Conservation (phyloP, 2,888 invertebrate species). For the Sesamia inferens region DNA sequence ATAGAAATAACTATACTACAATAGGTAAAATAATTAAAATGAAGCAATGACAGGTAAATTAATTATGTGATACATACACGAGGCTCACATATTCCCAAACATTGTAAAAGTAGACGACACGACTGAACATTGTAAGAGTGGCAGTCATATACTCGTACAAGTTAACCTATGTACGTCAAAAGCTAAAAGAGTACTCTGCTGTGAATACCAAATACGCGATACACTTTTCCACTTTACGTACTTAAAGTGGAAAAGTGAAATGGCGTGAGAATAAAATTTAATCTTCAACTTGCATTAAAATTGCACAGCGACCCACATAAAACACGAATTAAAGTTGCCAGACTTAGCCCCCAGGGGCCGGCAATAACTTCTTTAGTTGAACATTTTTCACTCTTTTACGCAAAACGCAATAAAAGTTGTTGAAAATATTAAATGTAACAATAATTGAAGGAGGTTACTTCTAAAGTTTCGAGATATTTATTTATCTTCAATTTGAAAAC, state of each 20-base stretch:
- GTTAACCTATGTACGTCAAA: background rate
- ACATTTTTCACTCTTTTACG: constrained; percentile 61
- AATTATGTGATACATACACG: background rate
- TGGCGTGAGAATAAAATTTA: constrained; percentile 58
- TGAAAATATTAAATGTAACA: constrained; percentile 56
- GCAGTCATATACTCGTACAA: constrained; percentile 12
- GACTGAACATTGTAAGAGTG: background rate
- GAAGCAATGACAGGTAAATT: background rate
- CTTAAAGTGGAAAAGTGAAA: constrained; percentile 40
- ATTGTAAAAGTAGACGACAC: background rate
- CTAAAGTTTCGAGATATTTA: background rate
- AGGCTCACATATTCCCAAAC: background rate
- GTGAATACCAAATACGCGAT: constrained; percentile 40
- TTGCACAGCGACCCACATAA: constrained; percentile 64
- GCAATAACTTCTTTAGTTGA: constrained; percentile 59
- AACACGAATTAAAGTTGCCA: constrained; percentile 61
- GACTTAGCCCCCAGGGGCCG: constrained; percentile 43
- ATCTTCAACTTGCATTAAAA: constrained; percentile 65
- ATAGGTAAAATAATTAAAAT: background rate
- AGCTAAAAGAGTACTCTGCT: background rate
- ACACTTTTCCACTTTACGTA: background rate
- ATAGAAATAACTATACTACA: no score
- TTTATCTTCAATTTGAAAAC: background rate
- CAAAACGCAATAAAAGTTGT: constrained; percentile 51
- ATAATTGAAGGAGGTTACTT: constrained; percentile 34